These are phyloP conservation scores for Mythimna loreyi DNA, from an alignment of 2,888 invertebrate genomes.

Conservation along the genomic window DNA sequence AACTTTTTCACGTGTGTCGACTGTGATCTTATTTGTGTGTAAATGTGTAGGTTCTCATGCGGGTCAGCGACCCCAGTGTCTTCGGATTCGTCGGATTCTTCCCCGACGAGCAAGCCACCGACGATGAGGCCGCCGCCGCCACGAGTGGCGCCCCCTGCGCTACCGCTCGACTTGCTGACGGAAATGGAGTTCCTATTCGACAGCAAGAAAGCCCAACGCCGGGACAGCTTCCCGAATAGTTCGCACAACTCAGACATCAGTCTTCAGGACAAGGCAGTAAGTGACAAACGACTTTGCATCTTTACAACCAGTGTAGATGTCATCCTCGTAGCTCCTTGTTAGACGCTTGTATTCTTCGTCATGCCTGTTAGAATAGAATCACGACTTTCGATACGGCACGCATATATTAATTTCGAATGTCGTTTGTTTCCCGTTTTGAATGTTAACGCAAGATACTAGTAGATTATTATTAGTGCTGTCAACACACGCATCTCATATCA, in stretches of 20 bases:
- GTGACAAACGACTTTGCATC: constrained; percentile 64
- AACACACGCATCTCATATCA: constrained; percentile 33
- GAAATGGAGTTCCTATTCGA: constrained; percentile 86
- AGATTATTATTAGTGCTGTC: constrained; percentile 31
- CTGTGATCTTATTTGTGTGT: constrained; percentile 13
- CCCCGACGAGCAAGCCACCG: constrained; percentile 73
- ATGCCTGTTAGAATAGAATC: constrained; percentile 68
- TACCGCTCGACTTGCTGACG: constrained; percentile 84
- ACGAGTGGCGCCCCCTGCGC: constrained; percentile 73
- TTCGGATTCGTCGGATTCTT: constrained; percentile 82
- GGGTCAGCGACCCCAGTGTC: constrained; percentile 86
- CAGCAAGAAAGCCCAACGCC: constrained; percentile 73
- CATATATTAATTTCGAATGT: constrained; percentile 56
- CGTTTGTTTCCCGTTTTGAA: constrained; percentile 42
- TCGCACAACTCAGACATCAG: constrained; percentile 75
- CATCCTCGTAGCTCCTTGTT: constrained; percentile 56
- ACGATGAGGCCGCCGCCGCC: constrained; percentile 53
- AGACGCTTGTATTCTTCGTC: constrained; percentile 67
- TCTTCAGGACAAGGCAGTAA: constrained; percentile 83
- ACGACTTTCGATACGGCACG: constrained; percentile 67
- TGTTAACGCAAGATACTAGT: constrained; percentile 55
- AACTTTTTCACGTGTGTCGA: background rate
- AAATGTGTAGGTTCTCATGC: constrained; percentile 80
- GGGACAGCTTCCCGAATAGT: constrained; percentile 80
- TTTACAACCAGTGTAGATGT: constrained; percentile 57